Conservation (phyloP, 2,797 vertebrate species). For the Periophthalmus magnuspinnatus region DNA sequence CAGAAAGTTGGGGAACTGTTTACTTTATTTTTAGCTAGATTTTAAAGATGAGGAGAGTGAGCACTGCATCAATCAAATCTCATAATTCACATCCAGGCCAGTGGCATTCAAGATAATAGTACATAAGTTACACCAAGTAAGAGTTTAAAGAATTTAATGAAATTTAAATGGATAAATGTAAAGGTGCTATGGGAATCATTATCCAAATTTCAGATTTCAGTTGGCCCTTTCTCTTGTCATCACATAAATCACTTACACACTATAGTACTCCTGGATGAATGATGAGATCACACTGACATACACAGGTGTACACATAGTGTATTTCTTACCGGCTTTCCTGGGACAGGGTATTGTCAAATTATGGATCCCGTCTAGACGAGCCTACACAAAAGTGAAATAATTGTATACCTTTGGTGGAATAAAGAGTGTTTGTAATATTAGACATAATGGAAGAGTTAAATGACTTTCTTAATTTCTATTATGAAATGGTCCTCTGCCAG, state of each 20-base stretch:
- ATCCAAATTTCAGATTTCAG: background rate
- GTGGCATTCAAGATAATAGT: background rate
- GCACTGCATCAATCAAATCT: background rate
- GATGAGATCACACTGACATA: background rate
- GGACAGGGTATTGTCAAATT: background rate
- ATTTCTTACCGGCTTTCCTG: background rate
- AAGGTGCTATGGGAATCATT: background rate
- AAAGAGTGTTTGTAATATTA: no score
- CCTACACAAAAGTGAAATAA: background rate
- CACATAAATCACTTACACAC: no score
- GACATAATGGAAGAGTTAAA: no score
- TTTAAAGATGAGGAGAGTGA: background rate
- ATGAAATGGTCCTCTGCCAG: no score
- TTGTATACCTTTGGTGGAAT: no score
- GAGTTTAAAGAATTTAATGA: background rate
- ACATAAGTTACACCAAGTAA: background rate
- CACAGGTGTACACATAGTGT: background rate
- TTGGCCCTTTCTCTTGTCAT: background rate
- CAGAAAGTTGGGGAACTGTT: background rate
- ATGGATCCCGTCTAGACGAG: background rate
- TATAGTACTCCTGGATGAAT: background rate
- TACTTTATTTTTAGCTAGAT: background rate
- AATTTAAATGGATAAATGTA: background rate
- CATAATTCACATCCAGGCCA: background rate
- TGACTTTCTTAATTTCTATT: no score